phyloP scores from a whole-genome alignment of 2,113 vertebrate species.

The Chiloscyllium plagiosum region DNA sequence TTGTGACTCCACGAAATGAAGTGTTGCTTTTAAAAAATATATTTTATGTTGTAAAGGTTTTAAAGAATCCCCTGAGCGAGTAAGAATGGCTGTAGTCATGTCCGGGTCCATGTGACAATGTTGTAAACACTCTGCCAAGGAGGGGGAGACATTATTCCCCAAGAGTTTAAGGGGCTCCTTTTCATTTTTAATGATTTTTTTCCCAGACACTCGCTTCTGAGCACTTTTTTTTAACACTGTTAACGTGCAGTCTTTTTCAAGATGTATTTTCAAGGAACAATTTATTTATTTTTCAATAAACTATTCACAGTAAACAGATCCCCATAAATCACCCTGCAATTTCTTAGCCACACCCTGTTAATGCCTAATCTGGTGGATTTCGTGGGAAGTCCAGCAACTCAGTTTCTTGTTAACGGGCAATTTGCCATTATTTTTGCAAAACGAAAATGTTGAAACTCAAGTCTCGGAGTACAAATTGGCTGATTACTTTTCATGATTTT shows the following conservation, averaged over 20 bases:
- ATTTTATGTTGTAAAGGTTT: neutral
- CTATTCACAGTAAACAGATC: conserved; percentile 1
- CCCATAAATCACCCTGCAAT: conserved; percentile 32
- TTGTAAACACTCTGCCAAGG: conserved; percentile 23
- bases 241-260: neutral
- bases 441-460: neutral
- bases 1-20: neutral
- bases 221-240: neutral
- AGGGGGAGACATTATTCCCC: neutral
- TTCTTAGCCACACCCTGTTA: conserved; percentile 35
- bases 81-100: conserved; percentile 24
- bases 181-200: neutral
- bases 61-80: neutral
- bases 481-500: neutral
- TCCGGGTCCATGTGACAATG: conserved; percentile 35
- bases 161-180: neutral
- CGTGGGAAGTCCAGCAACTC: conserved; percentile 19
- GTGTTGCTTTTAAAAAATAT: neutral
- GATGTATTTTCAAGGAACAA: neutral
- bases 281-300: neutral
- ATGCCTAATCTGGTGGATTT: conserved; percentile 14
- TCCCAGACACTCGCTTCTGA: neutral
- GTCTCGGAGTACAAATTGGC: neutral
- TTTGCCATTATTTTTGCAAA: conserved; percentile 1
- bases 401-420: neutral